Evolutionary conservation across 2,797 vertebrate genomes (phyloP).

Genomic region (Mycteria americana): DNA sequence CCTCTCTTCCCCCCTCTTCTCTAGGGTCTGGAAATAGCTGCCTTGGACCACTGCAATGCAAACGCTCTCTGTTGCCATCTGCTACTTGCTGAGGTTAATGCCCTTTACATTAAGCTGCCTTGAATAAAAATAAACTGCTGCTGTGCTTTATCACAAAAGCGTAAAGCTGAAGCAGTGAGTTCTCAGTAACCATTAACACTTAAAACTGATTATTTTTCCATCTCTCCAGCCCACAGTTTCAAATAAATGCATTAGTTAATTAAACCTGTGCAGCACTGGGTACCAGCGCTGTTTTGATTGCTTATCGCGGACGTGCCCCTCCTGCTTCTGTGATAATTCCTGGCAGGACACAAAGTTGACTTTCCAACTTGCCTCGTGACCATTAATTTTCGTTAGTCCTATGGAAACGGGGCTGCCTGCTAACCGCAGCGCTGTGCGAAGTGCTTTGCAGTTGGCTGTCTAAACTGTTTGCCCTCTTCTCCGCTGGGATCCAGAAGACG

Average conservation of each 20-base stretch:
- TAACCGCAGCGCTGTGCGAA: background rate
- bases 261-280: background rate
- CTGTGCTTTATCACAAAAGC: background rate
- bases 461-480: background rate
- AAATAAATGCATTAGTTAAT: slow-evolving; percentile 18
- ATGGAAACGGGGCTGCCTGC: background rate
- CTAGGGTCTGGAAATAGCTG: background rate
- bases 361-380: background rate
- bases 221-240: background rate
- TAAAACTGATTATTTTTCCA: slow-evolving; percentile 15
- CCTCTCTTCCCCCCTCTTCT: background rate
- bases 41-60: background rate
- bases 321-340: background rate
- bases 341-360: background rate
- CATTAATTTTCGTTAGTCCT: background rate
- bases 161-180: background rate
- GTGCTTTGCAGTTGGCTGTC: background rate
- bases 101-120: background rate
- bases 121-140: slow-evolving; percentile 4
- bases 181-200: slow-evolving; percentile 63
- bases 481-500: background rate
- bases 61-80: background rate
- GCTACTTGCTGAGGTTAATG: background rate
- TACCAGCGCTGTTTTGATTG: background rate
- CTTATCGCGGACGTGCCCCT: background rate